Base-by-base conservation (phyloP, 2,797 vertebrate species). In the Parotocinclus haroldoi region DNA sequence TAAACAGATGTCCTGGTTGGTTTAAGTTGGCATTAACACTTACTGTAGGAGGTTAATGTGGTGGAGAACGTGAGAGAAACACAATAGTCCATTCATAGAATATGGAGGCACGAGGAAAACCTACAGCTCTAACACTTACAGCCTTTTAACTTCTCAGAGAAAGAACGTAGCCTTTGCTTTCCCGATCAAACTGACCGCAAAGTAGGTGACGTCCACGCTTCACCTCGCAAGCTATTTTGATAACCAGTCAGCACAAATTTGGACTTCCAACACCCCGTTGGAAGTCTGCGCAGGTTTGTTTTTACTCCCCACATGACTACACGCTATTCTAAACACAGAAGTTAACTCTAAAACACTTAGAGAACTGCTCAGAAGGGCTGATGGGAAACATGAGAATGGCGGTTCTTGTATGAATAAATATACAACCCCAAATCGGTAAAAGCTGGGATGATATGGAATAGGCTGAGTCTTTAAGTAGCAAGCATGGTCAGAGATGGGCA, bases 121-220 rank as follows among this genome's bases (percentile, higher is more conserved):
- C 9, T 11, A 39, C 16, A 61, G 13, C 52, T 18, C 46, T 18
- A 39, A 51, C 12, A n/a, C 1, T 46, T 62, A 42, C 16, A 60
- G 83, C 81, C 84, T 76, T 81, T 78, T 84, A 70, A 71, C 78
- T 73, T 83, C 80, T 74, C 69, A n/a, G 72, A 74, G 75, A 86
- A 87, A 85, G 79, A 79, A 45, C 51, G 64, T 4, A 48, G n/a
- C 78, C 72, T 78, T 45, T 81, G 80, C 79, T 83, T 80, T 77
- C 79, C 72, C 77, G 40, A 16, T 71, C 65, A 71, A 53, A 18
- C 69, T 67, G 75, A 84, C 79, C 79, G 76, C 82, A 79, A 79
- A 79, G 68, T 75, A 76, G 71, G 74, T 53, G 58, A 63, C 49
- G 58, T 74, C 63, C 60, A 36, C n/a, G 27, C 78, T 78, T 62